Percentiles rank a stretch among this genome's conserved stretches.
These are phyloP conservation scores for Aleadryas rufinucha DNA, from an alignment of 2,113 vertebrate genomes.

Conservation along the genomic window DNA sequence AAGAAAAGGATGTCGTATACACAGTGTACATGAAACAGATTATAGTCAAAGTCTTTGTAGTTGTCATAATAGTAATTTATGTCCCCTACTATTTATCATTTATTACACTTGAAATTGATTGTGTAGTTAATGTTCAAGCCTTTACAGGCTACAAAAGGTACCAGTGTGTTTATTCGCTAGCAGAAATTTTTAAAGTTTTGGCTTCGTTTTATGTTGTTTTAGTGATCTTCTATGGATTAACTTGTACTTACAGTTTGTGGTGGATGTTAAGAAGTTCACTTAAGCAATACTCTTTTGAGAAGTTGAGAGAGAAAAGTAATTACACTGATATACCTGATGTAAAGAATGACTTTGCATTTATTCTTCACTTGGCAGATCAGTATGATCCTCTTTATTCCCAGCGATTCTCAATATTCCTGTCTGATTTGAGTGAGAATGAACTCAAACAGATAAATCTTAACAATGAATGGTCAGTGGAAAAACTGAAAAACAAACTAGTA, in stretches of 20 bases:
- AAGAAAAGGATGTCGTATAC: conserved; percentile 83
- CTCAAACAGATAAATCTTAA: conserved; percentile 84
- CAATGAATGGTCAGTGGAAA: conserved; percentile 80
- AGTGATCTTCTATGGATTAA: conserved; percentile 79
- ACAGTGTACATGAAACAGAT: conserved; percentile 83
- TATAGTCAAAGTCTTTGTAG: conserved; percentile 79
- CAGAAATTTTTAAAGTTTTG: conserved; percentile 81
- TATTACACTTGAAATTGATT: conserved; percentile 80
- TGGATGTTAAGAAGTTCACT: conserved; percentile 84
- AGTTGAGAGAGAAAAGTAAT: conserved; percentile 80
- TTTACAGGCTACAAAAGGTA: conserved; percentile 82
- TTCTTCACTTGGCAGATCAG: conserved; percentile 83
- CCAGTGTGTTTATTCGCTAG: conserved; percentile 81
- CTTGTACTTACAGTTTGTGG: conserved; percentile 81
- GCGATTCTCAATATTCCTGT: conserved; percentile 83
- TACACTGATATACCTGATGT: conserved; percentile 84
- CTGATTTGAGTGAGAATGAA: conserved; percentile 82
- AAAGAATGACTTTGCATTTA: conserved; percentile 86
- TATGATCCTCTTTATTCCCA: conserved; percentile 84
- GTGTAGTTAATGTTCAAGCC: conserved; percentile 74
- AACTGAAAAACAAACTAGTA: conserved; percentile 75
- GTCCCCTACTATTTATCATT: conserved; percentile 78
- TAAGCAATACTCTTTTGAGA: conserved; percentile 85
- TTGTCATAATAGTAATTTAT: conserved; percentile 77
- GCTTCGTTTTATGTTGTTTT: conserved; percentile 80